A percentile compares a stretch with the other conserved stretches of the same genome.
phyloP scores from a whole-genome alignment of 2,888 invertebrate genomes.

The Trypoxylon attenuatum region DNA sequence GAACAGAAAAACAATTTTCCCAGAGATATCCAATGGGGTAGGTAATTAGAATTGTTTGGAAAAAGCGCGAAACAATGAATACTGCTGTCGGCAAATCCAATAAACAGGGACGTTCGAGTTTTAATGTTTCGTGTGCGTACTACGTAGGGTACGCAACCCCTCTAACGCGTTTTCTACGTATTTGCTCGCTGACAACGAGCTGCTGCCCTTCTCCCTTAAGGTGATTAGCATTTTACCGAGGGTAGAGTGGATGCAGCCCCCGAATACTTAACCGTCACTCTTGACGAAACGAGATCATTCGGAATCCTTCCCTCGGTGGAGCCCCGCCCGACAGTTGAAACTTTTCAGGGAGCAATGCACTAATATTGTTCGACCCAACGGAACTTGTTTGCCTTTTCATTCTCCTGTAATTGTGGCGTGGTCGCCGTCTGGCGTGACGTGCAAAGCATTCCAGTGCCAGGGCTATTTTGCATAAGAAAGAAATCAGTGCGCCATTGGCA shows the following conservation, averaged over 20 bases:
- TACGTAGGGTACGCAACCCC: constrained; percentile 26
- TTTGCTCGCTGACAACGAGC: constrained; percentile 40
- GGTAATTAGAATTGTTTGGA: neutral
- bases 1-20: neutral
- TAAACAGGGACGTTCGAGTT: constrained; percentile 48
- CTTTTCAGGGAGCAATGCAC: no score
- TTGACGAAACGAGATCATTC: constrained; percentile 8
- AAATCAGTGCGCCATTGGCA: no score
- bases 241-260: neutral
- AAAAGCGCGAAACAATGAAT: neutral
- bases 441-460: neutral
- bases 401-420: no score
- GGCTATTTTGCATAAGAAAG: neutral
- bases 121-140: constrained; percentile 42
- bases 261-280: constrained; percentile 17
- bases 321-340: no score
- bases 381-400: no score
- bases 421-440: no score
- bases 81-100: neutral
- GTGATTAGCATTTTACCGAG: constrained; percentile 51
- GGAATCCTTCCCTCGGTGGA: no score
- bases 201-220: constrained; percentile 11
- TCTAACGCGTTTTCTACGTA: constrained; percentile 26
- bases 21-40: constrained; percentile 19
- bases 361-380: no score